Evolutionary conservation across 2,888 invertebrate species (phyloP).

Genomic region (Zeuzera pyrina): DNA sequence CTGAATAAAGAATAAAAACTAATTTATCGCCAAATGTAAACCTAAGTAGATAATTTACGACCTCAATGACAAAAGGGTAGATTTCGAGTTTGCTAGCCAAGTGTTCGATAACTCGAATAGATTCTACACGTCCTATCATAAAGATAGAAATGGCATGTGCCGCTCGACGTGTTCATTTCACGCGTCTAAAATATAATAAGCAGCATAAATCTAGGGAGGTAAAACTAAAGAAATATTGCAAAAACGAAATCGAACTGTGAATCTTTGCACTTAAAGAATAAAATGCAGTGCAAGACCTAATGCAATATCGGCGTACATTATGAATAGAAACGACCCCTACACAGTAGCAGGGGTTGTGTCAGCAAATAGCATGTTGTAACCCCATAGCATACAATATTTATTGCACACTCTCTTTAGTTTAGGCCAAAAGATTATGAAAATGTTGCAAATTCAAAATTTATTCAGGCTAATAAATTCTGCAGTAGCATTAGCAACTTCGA

Average conservation of each 20-base stretch:
- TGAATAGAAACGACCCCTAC: constrained; percentile 54
- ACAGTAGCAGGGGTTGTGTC: constrained; percentile 40
- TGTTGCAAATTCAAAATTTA: constrained; percentile 30
- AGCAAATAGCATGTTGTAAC: constrained; percentile 59
- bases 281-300: constrained; percentile 23
- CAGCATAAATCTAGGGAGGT: constrained; percentile 54
- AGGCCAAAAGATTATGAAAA: constrained; percentile 49
- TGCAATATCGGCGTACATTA: constrained; percentile 47
- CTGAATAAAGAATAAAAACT: constrained; percentile 39
- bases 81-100: not conserved
- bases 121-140: constrained; percentile 11
- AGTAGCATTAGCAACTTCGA: not conserved
- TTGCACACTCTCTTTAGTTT: constrained; percentile 38
- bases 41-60: constrained; percentile 64
- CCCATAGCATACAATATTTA: constrained; percentile 60
- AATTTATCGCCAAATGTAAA: constrained; percentile 59
- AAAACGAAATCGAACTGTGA: not conserved
- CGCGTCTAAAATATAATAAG: constrained; percentile 66
- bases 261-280: constrained; percentile 19
- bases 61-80: constrained; percentile 47
- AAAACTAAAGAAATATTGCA: constrained; percentile 14
- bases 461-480: constrained; percentile 31
- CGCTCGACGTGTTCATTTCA: constrained; percentile 51
- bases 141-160: constrained; percentile 49
- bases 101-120: not conserved